Base-by-base conservation (phyloP, 2,113 vertebrate genomes). In the Crotophaga sulcirostris region DNA sequence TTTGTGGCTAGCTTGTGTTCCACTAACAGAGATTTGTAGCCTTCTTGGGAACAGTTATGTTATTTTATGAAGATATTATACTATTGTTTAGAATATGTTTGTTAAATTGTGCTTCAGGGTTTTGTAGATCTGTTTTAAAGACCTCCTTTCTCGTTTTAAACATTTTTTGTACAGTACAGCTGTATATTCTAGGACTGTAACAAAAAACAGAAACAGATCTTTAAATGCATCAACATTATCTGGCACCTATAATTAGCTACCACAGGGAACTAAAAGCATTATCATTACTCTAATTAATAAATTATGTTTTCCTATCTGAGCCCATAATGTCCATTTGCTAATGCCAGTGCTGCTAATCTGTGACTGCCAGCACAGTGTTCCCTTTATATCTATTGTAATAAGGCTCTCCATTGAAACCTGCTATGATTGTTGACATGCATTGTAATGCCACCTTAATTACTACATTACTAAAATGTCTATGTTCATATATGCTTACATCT, bases 201-300 rank as follows among this genome's bases (percentile, higher is more conserved):
- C 21, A 59, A 47, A 56, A 93, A 96, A 40, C 11, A 68, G 23
- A 52, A 69, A 77, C 11, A 88, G 44, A 84, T 40, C 26, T 38
- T 81, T 89, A 91, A 94, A 87, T 44, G 29, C 44, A 64, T 87
- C 78, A 73, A 16, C 31, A 42, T 69, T 91, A 63, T 69, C 80
- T 42, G 70, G 23, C 64, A 84, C 85, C 68, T 64, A 81, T 94
- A 95, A 95, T 75, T 91, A 87, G 33, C 73, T 84, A 56, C 81
- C 78, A 82, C 3, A 28, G 74, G 40, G 55, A 92, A 40, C 26
- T 83, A 94, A 52, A 31, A 83, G 23, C 77, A 63, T 51, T 89
- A 85, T 66, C 84, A 83, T 91, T 87, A 83, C 36, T 92, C 64
- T 89, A 90, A 93, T 83, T 70, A 91, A 91, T 78, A 92, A 96